Evolutionary conservation across 1,140 invertebrate genomes (phyloP), one percentile per base, ranked within the genome.

Genomic region (Scaptomyza hsui): DNA sequence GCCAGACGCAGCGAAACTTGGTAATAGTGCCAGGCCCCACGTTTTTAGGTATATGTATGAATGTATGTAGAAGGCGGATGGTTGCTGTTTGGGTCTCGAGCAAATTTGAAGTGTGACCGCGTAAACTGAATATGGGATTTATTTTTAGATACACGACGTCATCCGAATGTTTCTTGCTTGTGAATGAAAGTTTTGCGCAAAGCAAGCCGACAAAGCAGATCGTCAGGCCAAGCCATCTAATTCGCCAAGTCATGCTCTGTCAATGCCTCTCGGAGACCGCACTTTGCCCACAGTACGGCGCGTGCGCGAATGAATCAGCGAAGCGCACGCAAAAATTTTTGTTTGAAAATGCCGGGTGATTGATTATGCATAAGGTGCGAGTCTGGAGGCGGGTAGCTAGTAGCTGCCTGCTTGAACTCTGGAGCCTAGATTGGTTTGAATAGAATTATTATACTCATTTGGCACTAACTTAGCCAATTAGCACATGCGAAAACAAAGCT

Each of bases 111-210:
- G 71, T 75, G 78, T 86, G 82, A 88, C 74, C 82, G 77, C 78
- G 78, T 88, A 82, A 88, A 88, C 78, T 88, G 78, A 86, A 86
- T 82, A 88, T 41, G 60, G 60, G 41, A 19, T 78, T 75, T 88
- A 88, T 88, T 72, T 88, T 82, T 88, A 88, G 82, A 57, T 45
- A 68, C 35, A 82, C 78, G 75, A 88, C 82, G 82, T 88, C 82
- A 88, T 82, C 53, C 37, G 51, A 47, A 37, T 21, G 19, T n/a
- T 35, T 44, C 44, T 45, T 29, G 24, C 29, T 70, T 64, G 74
- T 88, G 82, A 89, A 88, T 81, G 81, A 86, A 88, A 86, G 81
- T 81, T 86, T 44, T 44, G 32, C 15, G 56, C 64, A 60, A 18
- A 74, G 63, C 21, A 6, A 19, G 57, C 32, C 60, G 26, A 72